A percentile compares a stretch with the other conserved stretches of the same genome.
Evolutionary conservation across 2,888 invertebrate genomes (phyloP).

Genomic region (Rhodophaea formosa): DNA sequence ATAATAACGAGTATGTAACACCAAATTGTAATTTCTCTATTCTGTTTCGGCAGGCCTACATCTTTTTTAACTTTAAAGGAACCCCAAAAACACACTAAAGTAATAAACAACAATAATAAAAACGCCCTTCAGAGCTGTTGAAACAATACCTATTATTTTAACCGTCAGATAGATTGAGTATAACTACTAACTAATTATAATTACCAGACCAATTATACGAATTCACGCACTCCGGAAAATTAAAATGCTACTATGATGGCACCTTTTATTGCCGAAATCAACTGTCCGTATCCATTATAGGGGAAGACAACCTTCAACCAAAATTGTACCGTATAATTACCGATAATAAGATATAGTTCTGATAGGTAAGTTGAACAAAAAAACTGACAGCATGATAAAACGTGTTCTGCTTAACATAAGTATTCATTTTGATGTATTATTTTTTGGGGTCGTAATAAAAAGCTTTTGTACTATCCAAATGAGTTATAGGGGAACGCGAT

Average conservation of each 20-base stretch:
- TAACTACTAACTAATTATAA: conserved; percentile 46
- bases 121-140: conserved; percentile 16
- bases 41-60: too few species aligned
- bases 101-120: conserved; percentile 14
- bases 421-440: conserved; percentile 32
- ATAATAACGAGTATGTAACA: too few species aligned
- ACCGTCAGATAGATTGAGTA: conserved; percentile 11
- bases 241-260: conserved; percentile 38
- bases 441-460: conserved; percentile 30
- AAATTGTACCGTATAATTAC: not conserved
- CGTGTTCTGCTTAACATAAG: conserved; percentile 29
- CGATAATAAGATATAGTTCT: not conserved
- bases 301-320: not conserved
- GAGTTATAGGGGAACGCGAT: conserved; percentile 28
- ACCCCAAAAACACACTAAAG: conserved; percentile 11
- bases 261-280: conserved; percentile 20
- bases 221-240: conserved; percentile 43
- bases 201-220: conserved; percentile 49
- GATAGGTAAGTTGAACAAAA: not conserved
- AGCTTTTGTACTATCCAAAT: conserved; percentile 26
- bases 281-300: conserved; percentile 11
- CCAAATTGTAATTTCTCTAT: too few species aligned
- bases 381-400: conserved; percentile 25
- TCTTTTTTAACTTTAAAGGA: not conserved
- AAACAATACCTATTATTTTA: conserved; percentile 14